Conservation (phyloP, 2,797 vertebrate species). For the Poecilia velifera region DNA sequence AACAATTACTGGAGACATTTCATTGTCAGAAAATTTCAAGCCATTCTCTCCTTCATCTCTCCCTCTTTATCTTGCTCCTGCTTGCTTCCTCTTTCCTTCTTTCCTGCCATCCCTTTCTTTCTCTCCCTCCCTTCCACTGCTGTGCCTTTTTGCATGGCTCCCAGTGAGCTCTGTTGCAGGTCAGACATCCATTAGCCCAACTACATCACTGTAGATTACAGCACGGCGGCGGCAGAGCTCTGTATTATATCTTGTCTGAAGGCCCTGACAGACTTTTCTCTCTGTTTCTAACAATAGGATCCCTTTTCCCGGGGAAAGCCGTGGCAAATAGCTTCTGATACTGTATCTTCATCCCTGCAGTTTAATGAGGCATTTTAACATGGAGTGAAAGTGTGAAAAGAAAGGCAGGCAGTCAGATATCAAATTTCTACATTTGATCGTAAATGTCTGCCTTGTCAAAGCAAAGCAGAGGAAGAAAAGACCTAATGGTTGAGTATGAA, state of each 20-base stretch:
- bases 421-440: conserved; percentile 69
- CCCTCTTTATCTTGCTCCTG: conserved; percentile 59
- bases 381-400: conserved; percentile 31
- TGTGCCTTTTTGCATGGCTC: conserved; percentile 61
- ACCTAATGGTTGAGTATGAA: conserved; percentile 61
- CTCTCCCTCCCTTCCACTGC: conserved; percentile 14
- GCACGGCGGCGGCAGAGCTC: conserved; percentile 46
- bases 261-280: conserved; percentile 61
- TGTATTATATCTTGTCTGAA: conserved; percentile 75
- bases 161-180: conserved; percentile 73
- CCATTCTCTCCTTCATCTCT: conserved; percentile 64
- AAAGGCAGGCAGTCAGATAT: conserved; percentile 50
- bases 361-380: conserved; percentile 78
- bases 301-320: conserved; percentile 60
- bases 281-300: conserved; percentile 72
- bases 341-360: conserved; percentile 65
- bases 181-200: conserved; percentile 75
- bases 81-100: conserved; percentile 33
- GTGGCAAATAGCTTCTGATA: conserved; percentile 77
- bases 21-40: conserved; percentile 80
- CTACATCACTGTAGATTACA: conserved; percentile 73
- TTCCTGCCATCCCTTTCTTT: conserved; percentile 32
- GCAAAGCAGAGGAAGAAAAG: conserved; percentile 32
- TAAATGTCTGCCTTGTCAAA: conserved; percentile 43
- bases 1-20: conserved; percentile 82